Evolutionary conservation across 2,888 invertebrate genomes (phyloP), one percentile per base, ranked within the genome.

Genomic region (Hoplodrina blanda): DNA sequence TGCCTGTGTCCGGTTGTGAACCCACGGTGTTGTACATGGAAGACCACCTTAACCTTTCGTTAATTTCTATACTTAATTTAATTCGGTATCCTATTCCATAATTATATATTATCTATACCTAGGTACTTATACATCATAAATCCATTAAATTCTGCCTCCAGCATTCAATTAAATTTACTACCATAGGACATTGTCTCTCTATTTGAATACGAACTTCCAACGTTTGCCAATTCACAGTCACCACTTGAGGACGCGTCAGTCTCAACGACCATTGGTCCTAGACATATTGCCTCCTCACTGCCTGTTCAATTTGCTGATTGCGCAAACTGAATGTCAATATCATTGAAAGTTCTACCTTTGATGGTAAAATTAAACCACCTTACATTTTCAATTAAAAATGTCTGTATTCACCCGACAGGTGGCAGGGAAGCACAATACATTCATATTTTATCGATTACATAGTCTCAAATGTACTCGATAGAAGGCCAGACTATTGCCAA

Each of bases 121-220:
- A 25, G 25, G 25, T 25, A 25, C 25, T 25, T 37, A 37, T 10
- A 41, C 11, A 41, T 13, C 1, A 41, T 41, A 13, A 8, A 13
- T 11, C 41, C 41, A 57, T 53, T 53, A 7, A 76, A 62, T 57
- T 69, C n/a, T 6, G 11, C 15, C 15, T n/a, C 11, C 15, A 20
- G 0, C 7, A 54, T 33, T 6, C 7, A 49, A 62, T 64, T 57
- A 49, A 61, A 44, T 17, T 19, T 4, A 4, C 25, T 37, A 25
- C 19, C 33, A 19, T 13, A 20, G 30, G 3, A 33, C 41, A 37
- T 13, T 25, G n/a, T 20, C 56, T 17, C 56, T 50, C 53, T 73
- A 78, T 78, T 76, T 76, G 73, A 78, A 76, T 78, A 78, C 59
- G 57, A 44, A 50, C 46, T 44, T 33, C 46, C 53, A 17, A 25